Base-by-base conservation (phyloP, 2,797 vertebrate genomes). In the Naso thynnoides region DNA sequence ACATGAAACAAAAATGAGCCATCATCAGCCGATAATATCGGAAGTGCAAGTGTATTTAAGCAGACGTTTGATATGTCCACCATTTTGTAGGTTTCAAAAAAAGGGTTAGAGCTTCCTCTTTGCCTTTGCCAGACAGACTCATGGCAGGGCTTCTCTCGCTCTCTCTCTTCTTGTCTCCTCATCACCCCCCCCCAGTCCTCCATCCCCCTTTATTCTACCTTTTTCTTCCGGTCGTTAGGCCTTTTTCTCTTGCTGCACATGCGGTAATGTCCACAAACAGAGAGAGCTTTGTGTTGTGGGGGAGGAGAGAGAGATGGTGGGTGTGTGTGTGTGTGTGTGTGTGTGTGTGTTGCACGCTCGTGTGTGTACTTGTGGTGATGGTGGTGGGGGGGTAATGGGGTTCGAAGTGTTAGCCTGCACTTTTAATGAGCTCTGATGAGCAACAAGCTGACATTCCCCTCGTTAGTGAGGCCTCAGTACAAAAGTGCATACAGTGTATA, bases 371-470 rank as follows among this genome's bases (percentile, higher is more conserved):
- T 52, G 74, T 49, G 57, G 9, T 63, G 76, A 49, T n/a, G 68
- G 38, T 57, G 63, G 64, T 53, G 72, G 64, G 70, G 70, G 65
- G 67, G 76, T 70, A 73, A 75, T 79, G 70, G 68, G 81, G 76
- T 80, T 88, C 39, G 48, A 83, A 88, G 86, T 85, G 83, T 88
- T 86, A 73, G 81, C 74, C 82, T 70, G 87, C 79, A 81, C 79
- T 80, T 78, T 80, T 95, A 95, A 95, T 92, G 92, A 95, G 93
- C 82, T 71, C 84, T 75, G 90, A 93, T 88, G 83, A 91, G 79
- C 84, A 91, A 88, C 83, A 83, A 79, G 81, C 86, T 87, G 87
- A 82, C 88, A 87, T 93, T 92, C 83, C 65, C 79, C 88, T 94
- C 78, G 65, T 95, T 94, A 93, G 88, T 79, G 74, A 83, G 72